Evolutionary conservation across 2,797 vertebrate genomes (phyloP).

Genomic region (Neomorphus geoffroyi): DNA sequence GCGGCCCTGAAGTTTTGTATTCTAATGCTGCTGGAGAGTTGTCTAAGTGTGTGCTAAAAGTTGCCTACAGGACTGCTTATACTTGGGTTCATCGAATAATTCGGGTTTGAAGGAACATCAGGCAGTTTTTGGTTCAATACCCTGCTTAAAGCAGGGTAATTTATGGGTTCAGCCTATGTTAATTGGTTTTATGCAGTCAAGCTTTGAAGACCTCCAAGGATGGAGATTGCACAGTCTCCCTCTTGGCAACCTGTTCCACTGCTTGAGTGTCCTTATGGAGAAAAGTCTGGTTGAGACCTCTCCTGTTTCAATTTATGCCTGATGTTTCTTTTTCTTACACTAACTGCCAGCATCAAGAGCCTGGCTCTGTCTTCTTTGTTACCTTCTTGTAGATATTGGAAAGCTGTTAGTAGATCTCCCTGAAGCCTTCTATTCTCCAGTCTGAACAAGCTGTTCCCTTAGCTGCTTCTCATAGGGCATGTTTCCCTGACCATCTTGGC

Average conservation of each 20-base stretch:
- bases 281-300: background rate
- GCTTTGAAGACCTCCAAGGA: background rate
- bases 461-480: background rate
- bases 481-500: conserved; percentile 40
- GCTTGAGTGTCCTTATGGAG: background rate
- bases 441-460: conserved; percentile 31
- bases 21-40: background rate
- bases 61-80: background rate
- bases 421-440: background rate
- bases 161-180: background rate
- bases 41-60: background rate
- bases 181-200: background rate
- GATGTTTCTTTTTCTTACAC: background rate
- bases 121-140: background rate
- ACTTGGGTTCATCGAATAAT: background rate
- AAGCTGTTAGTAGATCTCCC: background rate
- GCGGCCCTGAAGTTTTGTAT: background rate
- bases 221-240: background rate
- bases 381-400: background rate
- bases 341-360: background rate
- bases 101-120: background rate
- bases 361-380: background rate
- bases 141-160: background rate
- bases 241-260: background rate
- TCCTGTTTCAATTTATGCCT: background rate